phyloP scores from a whole-genome alignment of 2,888 invertebrate genomes.

The Diplolepis rosae region DNA sequence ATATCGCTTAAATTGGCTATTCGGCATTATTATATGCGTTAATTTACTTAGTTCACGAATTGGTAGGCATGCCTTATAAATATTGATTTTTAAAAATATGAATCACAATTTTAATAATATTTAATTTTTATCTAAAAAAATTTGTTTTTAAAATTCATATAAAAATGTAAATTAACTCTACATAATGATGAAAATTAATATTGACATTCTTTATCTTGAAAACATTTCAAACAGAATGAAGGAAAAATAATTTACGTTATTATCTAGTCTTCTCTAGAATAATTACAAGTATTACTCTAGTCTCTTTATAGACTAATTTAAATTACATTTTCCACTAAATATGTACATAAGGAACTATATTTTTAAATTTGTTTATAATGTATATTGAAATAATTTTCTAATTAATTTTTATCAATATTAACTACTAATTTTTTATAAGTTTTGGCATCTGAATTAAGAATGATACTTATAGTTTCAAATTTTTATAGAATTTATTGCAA shows the following conservation, averaged over 20 bases:
- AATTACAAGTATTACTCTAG: too few relatives aligned
- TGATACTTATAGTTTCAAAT: background rate
- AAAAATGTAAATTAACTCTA: background rate
- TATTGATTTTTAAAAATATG: background rate
- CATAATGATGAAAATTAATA: background rate
- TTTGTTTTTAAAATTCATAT: background rate
- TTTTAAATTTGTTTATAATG: background rate
- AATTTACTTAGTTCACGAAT: background rate
- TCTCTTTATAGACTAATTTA: background rate
- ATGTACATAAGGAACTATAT: background rate
- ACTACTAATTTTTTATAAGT: too few relatives aligned
- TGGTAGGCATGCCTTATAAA: background rate
- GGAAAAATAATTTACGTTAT: background rate
- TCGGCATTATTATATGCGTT: conserved; percentile 4
- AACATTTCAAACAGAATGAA: background rate
- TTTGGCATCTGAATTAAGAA: background rate
- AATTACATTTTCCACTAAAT: too few relatives aligned
- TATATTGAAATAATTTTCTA: background rate
- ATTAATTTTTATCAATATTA: too few relatives aligned
- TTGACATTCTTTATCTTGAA: background rate
- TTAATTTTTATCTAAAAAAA: background rate
- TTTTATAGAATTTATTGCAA: too few relatives aligned
- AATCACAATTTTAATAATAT: background rate
- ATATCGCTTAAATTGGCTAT: conserved; percentile 49
- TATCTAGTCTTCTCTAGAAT: background rate